Conservation (phyloP, 2,113 vertebrate species). For the Girardinichthys multiradiatus region DNA sequence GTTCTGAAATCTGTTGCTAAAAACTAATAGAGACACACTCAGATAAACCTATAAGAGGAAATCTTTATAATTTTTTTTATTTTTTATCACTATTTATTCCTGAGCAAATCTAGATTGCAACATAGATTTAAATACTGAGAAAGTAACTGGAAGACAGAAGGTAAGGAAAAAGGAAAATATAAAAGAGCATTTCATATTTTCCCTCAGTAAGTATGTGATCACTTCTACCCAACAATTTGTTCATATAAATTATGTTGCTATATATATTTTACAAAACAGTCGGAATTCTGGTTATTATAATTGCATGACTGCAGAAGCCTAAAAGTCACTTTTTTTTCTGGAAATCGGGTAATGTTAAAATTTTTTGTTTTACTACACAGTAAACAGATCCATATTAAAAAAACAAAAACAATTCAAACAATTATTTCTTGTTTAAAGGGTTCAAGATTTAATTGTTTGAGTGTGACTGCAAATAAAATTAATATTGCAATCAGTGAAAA, state of each 20-base stretch:
- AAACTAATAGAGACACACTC: neutral
- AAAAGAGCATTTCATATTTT: no score
- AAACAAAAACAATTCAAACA: no score
- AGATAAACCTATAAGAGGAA: neutral
- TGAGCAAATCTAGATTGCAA: no score
- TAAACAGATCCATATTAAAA: neutral
- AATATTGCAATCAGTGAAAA: no score
- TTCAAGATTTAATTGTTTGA: no score
- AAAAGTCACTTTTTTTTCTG: neutral
- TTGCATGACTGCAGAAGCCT: neutral
- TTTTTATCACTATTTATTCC: no score
- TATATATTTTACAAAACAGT: neutral
- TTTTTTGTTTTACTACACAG: neutral
- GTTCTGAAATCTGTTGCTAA: neutral
- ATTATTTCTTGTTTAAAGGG: no score
- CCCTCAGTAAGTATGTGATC: no score
- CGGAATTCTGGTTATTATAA: neutral
- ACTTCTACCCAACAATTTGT: neutral
- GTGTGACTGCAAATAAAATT: no score
- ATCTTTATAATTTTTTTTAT: neutral
- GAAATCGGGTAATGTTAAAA: neutral
- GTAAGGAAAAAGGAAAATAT: no score
- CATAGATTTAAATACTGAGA: no score
- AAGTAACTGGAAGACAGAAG: no score
- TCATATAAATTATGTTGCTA: neutral